Conservation (phyloP, 2,113 vertebrate genomes). For the Azemiops feae region DNA sequence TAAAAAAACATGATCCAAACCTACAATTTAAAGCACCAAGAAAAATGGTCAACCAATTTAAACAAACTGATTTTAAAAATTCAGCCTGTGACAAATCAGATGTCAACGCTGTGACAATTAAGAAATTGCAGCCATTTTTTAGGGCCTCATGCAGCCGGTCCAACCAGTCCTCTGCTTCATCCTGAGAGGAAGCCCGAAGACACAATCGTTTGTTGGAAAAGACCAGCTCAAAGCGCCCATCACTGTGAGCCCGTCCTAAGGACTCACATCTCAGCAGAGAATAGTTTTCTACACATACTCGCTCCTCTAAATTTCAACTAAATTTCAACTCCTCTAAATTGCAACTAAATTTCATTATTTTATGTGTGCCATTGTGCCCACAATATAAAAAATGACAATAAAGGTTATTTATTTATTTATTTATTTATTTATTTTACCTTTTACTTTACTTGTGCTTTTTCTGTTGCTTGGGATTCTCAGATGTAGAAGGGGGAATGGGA, state of each 20-base stretch:
- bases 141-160: slow-evolving; percentile 88
- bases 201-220: slow-evolving; percentile 82
- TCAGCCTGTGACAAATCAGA: not conserved
- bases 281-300: slow-evolving; percentile 80
- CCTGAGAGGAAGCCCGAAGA: slow-evolving; percentile 80
- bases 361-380: too few species aligned
- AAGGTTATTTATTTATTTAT: too few species aligned
- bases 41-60: not conserved
- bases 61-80: not conserved
- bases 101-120: too few species aligned
- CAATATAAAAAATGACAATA: too few species aligned
- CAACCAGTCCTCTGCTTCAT: slow-evolving; percentile 94
- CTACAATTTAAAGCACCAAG: not conserved
- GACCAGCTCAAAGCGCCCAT: slow-evolving; percentile 86
- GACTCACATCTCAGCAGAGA: slow-evolving; percentile 89
- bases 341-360: too few species aligned
- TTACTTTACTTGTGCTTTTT: too few species aligned
- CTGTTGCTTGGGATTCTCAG: too few species aligned
- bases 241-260: slow-evolving; percentile 66
- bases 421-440: too few species aligned
- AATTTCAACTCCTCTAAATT: too few species aligned
- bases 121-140: slow-evolving; percentile 13
- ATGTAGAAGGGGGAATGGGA: too few species aligned
- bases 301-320: too few species aligned
- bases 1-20: not conserved